Evolutionary conservation across 2,888 invertebrate species (phyloP), one percentile per base, ranked within the genome.

Genomic region (Pollenia angustigena): DNA sequence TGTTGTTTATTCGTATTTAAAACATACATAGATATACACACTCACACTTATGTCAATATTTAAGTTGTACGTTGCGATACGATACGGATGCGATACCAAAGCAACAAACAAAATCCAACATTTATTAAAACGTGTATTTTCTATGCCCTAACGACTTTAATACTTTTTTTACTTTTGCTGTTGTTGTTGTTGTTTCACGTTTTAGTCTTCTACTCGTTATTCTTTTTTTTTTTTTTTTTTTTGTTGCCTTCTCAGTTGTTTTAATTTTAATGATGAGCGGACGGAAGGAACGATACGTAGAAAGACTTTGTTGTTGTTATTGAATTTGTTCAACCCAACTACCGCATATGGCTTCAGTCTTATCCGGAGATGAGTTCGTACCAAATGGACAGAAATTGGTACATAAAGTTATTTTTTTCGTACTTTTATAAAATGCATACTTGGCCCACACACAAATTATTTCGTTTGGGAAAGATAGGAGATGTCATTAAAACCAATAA

Each of bases 201-300:
- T 69, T 60, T 42, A 16, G 12, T 54, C 16, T 52, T 48, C 23
- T 46, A 58, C 10, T 68, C 68, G 18, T 58, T 69, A 44, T 52
- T 81, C 48, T 18, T 42, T 71, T 56, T 32, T 44, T n/a, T 18
- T 42, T 71, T 56, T 32, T 44, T 18, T 42, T 71, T 56, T 32
- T 44, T 56, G 23, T 8, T 72, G 32, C 58, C 50, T 12, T 69
- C 66, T 69, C 40, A 69, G 76, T 76, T 76, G 66, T 68, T 78
- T 56, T 54, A 48, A 68, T 72, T 71, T 71, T 42, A 48, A 23
- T 81, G 84, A 79, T 78, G 81, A 81, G 72, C 78, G 81, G 72
- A 81, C 78, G 81, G 81, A 84, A 84, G 84, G 81, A 64, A 84
- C 72, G 81, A 81, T 76, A 84, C 56, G 84, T 87, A 72, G 81